phyloP scores from a whole-genome alignment of 2,888 invertebrate species.

The Hanleya hanleyi region DNA sequence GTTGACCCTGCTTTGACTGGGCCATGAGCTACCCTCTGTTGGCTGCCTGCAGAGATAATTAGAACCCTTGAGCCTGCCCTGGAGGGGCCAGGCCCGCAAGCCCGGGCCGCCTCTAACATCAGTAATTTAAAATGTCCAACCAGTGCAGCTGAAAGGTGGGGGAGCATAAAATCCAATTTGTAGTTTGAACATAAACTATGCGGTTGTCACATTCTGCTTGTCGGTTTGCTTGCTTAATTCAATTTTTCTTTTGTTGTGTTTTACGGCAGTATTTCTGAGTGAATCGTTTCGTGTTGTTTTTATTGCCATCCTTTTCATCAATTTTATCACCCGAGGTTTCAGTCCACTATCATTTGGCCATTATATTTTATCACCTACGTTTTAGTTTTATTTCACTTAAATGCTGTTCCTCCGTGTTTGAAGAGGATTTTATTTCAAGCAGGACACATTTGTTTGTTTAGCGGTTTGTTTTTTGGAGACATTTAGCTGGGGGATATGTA shows the following conservation, averaged over 20 bases:
- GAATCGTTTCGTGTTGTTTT: no score
- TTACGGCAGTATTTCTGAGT: neutral
- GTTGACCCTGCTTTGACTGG: neutral
- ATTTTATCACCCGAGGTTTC: no score
- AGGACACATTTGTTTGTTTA: no score
- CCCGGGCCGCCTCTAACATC: neutral
- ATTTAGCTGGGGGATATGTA: neutral
- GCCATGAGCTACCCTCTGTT: neutral
- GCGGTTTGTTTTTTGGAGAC: neutral
- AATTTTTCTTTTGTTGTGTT: neutral
- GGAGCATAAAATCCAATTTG: conserved; percentile 7
- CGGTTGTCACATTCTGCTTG: neutral
- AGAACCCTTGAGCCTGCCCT: neutral
- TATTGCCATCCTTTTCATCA: no score
- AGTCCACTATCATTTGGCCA: neutral
- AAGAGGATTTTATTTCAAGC: no score
- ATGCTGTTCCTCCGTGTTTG: no score
- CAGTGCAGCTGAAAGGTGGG: conserved; percentile 9
- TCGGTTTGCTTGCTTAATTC: conserved; percentile 1
- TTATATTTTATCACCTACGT: neutral
- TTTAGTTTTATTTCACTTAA: no score
- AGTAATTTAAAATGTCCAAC: neutral
- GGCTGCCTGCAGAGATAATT: neutral
- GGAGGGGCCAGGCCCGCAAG: neutral
- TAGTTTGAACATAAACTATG: neutral